phyloP scores from a whole-genome alignment of 2,113 vertebrate species.

The Merops nubicus region DNA sequence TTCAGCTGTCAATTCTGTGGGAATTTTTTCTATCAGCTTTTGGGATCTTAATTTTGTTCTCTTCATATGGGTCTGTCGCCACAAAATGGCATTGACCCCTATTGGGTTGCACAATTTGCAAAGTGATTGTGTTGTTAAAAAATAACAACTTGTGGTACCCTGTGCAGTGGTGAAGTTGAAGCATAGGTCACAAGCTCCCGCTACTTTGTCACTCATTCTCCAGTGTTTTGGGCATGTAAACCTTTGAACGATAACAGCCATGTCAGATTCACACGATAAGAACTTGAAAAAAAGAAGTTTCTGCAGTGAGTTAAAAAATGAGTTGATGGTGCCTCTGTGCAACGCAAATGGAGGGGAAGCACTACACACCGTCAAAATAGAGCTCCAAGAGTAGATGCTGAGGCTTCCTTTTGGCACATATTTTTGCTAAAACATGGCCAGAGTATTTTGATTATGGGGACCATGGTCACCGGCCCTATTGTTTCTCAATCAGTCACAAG shows the following conservation, averaged over 20 bases:
- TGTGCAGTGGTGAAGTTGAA: neutral
- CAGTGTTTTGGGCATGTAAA: neutral
- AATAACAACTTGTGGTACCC: neutral
- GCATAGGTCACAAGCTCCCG: neutral
- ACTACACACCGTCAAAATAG: neutral
- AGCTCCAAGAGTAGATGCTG: neutral
- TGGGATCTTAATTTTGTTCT: neutral
- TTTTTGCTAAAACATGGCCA: neutral
- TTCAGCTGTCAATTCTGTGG: neutral
- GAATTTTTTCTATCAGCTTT: neutral
- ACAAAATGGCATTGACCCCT: neutral
- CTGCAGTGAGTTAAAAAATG: neutral
- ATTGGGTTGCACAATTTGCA: neutral
- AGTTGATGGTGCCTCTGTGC: neutral
- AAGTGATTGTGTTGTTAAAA: neutral
- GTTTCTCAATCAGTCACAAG: neutral
- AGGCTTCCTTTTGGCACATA: neutral
- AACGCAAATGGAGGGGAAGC: neutral
- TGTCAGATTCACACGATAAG: rapidly evolving
- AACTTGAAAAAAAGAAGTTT: neutral
- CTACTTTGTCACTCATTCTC: neutral
- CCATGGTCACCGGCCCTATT: neutral
- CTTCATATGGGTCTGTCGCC: neutral
- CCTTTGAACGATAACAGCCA: neutral
- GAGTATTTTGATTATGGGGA: neutral